Conservation (phyloP, 2,113 vertebrate genomes). For the Sinocyclocheilus anshuiensis region DNA sequence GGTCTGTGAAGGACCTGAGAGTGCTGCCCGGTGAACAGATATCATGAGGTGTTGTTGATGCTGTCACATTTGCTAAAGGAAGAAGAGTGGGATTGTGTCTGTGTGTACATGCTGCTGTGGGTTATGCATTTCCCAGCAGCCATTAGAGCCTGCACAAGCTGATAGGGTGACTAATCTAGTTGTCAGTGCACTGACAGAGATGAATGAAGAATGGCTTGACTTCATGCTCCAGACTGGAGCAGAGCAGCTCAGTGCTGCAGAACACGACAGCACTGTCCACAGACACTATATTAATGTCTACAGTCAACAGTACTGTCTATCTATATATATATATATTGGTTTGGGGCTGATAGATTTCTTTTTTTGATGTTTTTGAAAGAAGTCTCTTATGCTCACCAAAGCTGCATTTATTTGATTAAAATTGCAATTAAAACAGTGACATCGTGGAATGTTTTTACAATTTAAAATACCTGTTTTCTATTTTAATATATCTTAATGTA, state of each 20-base stretch:
- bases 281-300: background rate
- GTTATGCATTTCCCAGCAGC: slow-evolving; percentile 9
- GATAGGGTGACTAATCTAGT: slow-evolving; percentile 46
- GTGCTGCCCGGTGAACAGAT: background rate
- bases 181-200: slow-evolving; percentile 28
- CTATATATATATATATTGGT: no score
- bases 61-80: background rate
- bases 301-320: background rate
- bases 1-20: background rate
- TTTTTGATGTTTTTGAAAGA: no score
- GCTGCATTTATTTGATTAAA: no score
- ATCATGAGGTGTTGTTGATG: background rate
- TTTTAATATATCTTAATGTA: background rate
- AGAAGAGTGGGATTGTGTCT: slow-evolving; percentile 8
- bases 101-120: slow-evolving; percentile 8
- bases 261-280: background rate
- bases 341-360: no score
- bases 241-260: background rate
- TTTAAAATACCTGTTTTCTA: background rate
- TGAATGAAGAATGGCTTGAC: slow-evolving; percentile 35
- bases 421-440: no score
- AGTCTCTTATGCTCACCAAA: no score
- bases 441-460: no score
- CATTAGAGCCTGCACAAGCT: slow-evolving; percentile 5
- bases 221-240: background rate